Evolutionary conservation across 2,888 invertebrate species (phyloP), one percentile per base, ranked within the genome.

Genomic region (Lamellibrachia columna): DNA sequence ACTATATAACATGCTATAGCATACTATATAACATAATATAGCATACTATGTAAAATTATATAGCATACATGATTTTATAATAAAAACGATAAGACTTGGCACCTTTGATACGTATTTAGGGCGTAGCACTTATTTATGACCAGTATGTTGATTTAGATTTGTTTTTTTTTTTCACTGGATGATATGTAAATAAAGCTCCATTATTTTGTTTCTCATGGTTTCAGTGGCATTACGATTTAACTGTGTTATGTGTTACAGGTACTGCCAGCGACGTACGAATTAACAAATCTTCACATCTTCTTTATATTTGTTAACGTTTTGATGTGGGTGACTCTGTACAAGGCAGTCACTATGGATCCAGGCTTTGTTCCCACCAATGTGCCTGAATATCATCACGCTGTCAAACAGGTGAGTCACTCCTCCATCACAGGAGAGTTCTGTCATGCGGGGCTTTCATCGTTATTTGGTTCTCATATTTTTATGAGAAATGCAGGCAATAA

Each of bases 251-350:
- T 52, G 93, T 97, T 97, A 58, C 96, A 98, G 97, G 98, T 98
- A 95, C 98, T 99, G 94, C 98, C 98, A 0, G 97, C 98, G 90
- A 99, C 98, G 98, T 98, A 98, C 96, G 98, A 98, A 8, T 97
- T 98, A 90, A 97, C 95, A 91, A 90, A 94, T 7, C 55, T 95
- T 7, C 98, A 99, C 96, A 98, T 98, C 95, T 98, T 98, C 95
- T 99, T 99, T 96, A 98, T 99, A 94, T 98, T 98, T 95, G 98
- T 98, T 98, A 99, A 99, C 96, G 97, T 98, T 7, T 97, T 98
- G 11, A 99, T 99, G 98, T 99, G 99, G 99, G 97, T 98, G 11
- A 98, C 98, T 95, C 98, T 99, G 98, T 97, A 98, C 93, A 98
- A 98, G 92, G 98, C 98, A 6, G 98, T 98, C 95, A 97, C 98